Percentiles rank a stretch among this genome's conserved stretches.
Conservation (phyloP, 2,113 vertebrate species). For the Ceyx margarethae region DNA sequence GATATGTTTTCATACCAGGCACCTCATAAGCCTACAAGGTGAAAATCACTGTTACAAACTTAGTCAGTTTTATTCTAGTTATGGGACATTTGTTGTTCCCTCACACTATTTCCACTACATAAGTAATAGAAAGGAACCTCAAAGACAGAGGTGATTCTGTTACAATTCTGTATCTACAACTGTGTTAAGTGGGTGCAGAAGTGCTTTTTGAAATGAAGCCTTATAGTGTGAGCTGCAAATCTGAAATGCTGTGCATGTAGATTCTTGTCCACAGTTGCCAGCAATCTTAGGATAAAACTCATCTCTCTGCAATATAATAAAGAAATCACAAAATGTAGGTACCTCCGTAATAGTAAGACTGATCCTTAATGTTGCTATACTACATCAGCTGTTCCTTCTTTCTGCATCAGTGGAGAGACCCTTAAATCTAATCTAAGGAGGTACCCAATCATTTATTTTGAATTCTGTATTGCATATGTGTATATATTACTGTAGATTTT, state of each 20-base stretch:
- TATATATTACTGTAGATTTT: background rate
- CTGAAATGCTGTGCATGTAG: slow-evolving; percentile 39
- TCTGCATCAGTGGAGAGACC: slow-evolving; percentile 25
- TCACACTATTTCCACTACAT: background rate
- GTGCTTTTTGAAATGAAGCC: background rate
- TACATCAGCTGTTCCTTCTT: slow-evolving; percentile 9
- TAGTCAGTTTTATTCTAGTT: background rate
- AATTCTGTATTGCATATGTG: slow-evolving; percentile 3
- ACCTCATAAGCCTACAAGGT: background rate
- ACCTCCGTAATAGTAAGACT: slow-evolving; percentile 19
- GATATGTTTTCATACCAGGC: background rate
- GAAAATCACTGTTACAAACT: background rate
- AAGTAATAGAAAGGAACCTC: background rate
- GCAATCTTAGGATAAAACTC: slow-evolving; percentile 29
- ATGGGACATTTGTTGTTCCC: background rate
- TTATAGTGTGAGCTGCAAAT: background rate
- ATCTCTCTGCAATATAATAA: slow-evolving; percentile 15
- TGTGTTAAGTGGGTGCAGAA: background rate
- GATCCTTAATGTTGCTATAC: background rate
- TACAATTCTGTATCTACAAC: background rate
- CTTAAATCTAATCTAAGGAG: slow-evolving; percentile 33
- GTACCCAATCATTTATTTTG: slow-evolving; percentile 16
- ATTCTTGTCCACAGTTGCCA: background rate
- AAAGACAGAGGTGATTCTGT: background rate
- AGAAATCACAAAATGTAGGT: slow-evolving; percentile 20